Percentiles rank a stretch among this genome's conserved stretches.
Conservation (phyloP, 2,113 vertebrate genomes). For the Pseudopipra pipra region DNA sequence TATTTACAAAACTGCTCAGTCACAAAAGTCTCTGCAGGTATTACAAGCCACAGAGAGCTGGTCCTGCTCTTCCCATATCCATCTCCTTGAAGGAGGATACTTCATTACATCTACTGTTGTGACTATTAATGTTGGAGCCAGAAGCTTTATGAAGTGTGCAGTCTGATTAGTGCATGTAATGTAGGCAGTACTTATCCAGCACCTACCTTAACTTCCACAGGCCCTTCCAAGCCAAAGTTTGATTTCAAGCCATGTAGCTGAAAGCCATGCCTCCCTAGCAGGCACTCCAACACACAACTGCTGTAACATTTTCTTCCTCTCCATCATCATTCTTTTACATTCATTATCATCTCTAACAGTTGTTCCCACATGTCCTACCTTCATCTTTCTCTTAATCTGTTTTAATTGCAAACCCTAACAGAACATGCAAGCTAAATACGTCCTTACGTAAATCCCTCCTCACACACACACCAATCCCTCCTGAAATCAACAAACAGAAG, state of each 20-base stretch:
- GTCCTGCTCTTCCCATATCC: neutral
- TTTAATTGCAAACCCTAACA: constrained; percentile 13
- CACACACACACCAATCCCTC: neutral
- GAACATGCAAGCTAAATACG: neutral
- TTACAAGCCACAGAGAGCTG: neutral
- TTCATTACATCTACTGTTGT: neutral
- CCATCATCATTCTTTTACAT: neutral
- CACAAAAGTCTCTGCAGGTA: neutral
- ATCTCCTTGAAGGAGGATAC: neutral
- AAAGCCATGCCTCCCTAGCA: neutral
- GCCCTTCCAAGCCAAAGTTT: neutral
- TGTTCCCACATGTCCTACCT: neutral
- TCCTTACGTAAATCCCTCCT: neutral
- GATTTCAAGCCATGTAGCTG: neutral
- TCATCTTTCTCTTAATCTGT: neutral
- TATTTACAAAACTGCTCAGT: neutral
- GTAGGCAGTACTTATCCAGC: neutral
- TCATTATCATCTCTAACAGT: neutral
- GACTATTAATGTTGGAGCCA: neutral
- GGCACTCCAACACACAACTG: neutral
- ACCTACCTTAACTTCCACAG: constrained; percentile 23
- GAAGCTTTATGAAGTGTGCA: neutral
- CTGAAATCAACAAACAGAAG: neutral
- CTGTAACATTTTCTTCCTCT: neutral
- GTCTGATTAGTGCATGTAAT: neutral